A percentile compares a stretch with the other conserved stretches of the same genome.
These are phyloP conservation scores for Cataglyphis cursor DNA, from an alignment of 2,888 invertebrate species.

Conservation along the genomic window DNA sequence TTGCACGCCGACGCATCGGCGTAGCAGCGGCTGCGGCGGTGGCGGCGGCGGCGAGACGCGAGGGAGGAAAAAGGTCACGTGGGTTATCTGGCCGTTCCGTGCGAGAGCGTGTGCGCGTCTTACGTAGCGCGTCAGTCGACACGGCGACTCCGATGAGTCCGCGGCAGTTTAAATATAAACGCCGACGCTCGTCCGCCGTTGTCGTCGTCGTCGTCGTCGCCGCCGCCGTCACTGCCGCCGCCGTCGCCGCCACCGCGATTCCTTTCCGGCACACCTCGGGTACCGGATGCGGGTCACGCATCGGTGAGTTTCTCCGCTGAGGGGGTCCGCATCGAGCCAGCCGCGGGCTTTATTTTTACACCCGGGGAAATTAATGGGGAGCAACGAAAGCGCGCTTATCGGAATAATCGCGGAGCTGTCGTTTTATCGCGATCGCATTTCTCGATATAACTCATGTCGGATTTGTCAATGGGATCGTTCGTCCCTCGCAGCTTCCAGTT, in stretches of 20 bases:
- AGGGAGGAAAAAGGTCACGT: constrained; percentile 78
- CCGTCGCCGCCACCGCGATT: constrained; percentile 12
- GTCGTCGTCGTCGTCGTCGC: neutral
- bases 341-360: constrained; percentile 44
- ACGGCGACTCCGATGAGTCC: constrained; percentile 68
- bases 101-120: constrained; percentile 76
- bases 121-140: constrained; percentile 76
- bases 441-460: constrained; percentile 12
- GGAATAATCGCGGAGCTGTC: constrained; percentile 14
- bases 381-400: constrained; percentile 10
- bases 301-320: constrained; percentile 34
- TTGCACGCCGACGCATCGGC: constrained; percentile 53
- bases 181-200: constrained; percentile 35
- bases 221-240: neutral
- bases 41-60: constrained; percentile 43
- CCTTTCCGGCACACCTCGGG: constrained; percentile 55
- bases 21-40: constrained; percentile 54
- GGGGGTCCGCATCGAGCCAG: constrained; percentile 22
- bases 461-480: constrained; percentile 4
- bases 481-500: neutral
- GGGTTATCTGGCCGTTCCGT: constrained; percentile 80
- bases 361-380: constrained; percentile 33
- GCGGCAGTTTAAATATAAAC: constrained; percentile 67
- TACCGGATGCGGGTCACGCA: constrained; percentile 51
- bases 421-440: constrained; percentile 18